A percentile compares a stretch with the other conserved stretches of the same genome.
Evolutionary conservation across 2,113 vertebrate genomes (phyloP).

Genomic region (Syngnathoides biaculeatus): DNA sequence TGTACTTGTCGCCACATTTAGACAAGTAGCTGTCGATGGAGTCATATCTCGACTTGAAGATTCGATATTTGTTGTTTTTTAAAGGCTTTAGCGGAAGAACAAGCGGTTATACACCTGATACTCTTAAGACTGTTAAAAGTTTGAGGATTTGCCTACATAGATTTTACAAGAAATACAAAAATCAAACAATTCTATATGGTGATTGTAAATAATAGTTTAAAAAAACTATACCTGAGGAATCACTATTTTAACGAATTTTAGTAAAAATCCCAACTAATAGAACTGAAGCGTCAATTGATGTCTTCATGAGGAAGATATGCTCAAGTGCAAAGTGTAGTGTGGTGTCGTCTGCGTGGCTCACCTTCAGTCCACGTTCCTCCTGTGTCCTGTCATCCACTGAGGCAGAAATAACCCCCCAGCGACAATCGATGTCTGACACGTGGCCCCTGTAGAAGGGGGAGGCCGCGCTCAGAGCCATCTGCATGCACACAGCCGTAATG

Average conservation of each 20-base stretch:
- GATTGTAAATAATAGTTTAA: too few species aligned
- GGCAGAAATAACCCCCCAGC: slow-evolving; percentile 96
- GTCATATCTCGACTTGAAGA: slow-evolving; percentile 97
- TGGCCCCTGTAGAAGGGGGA: slow-evolving; percentile 95
- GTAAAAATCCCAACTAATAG: too few species aligned
- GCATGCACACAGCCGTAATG: slow-evolving; percentile 59
- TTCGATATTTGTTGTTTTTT: slow-evolving; percentile 90
- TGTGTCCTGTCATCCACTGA: slow-evolving; percentile 93
- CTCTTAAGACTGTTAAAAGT: too few species aligned
- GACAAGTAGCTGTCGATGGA: slow-evolving; percentile 99
- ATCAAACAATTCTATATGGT: too few species aligned
- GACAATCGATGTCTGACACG: slow-evolving; percentile 94
- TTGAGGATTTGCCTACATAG: too few species aligned
- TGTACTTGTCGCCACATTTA: slow-evolving; percentile 93
- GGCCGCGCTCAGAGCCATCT: slow-evolving; percentile 97
- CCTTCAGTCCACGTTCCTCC: slow-evolving; percentile 93
- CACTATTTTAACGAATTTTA: too few species aligned
- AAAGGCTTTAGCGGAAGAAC: slow-evolving; percentile 78
- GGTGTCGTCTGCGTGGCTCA: slow-evolving; percentile 43
- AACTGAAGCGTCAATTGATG: neutral
- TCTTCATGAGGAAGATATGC: neutral
- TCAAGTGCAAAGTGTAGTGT: neutral
- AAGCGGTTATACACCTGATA: neutral
- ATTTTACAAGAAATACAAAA: too few species aligned
- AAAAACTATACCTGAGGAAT: too few species aligned